Percentiles rank a stretch among this genome's conserved stretches.
phyloP scores from a whole-genome alignment of 1,140 invertebrate species.

The Pogonomyrmex barbatus region DNA sequence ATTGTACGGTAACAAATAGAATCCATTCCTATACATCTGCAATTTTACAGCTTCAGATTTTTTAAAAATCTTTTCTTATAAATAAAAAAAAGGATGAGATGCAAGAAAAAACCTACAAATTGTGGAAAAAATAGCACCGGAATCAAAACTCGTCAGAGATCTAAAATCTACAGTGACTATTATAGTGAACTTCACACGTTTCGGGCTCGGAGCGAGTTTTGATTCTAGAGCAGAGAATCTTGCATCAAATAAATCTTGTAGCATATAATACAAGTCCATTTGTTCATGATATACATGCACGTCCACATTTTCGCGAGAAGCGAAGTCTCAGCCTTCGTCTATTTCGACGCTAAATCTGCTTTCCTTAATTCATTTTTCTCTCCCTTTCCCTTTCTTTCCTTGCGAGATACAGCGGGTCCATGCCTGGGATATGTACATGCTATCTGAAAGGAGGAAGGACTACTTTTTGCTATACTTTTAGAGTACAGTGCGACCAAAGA shows the following conservation, averaged over 20 bases:
- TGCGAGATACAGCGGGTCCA: slow-evolving; percentile 21
- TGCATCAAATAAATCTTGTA: slow-evolving; percentile 9
- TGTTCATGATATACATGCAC: background rate
- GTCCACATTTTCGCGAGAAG: slow-evolving; percentile 33
- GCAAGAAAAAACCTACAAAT: slow-evolving; percentile 27
- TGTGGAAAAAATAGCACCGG: background rate
- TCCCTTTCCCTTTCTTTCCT: slow-evolving; percentile 10
- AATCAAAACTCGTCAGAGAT: slow-evolving; percentile 22
- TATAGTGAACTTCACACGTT: background rate
- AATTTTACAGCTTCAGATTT: background rate
- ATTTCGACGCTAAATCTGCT: slow-evolving; percentile 19
- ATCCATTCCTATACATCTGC: background rate
- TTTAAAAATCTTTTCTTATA: background rate
- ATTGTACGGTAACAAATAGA: background rate
- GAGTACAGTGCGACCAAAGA: slow-evolving; percentile 57
- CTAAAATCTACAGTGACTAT: slow-evolving; percentile 39
- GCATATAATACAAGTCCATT: background rate
- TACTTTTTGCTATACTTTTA: slow-evolving; percentile 75
- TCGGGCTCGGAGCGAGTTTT: background rate
- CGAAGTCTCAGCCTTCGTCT: slow-evolving; percentile 29
- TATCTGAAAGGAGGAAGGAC: slow-evolving; percentile 77
- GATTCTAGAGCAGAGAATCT: slow-evolving; percentile 14
- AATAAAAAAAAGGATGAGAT: background rate
- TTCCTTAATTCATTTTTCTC: slow-evolving; percentile 25
- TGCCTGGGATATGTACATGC: slow-evolving; percentile 38